These are phyloP conservation scores for Aphelenchoides fujianensis DNA, from an alignment of 1,140 invertebrate genomes.

Conservation along the genomic window DNA sequence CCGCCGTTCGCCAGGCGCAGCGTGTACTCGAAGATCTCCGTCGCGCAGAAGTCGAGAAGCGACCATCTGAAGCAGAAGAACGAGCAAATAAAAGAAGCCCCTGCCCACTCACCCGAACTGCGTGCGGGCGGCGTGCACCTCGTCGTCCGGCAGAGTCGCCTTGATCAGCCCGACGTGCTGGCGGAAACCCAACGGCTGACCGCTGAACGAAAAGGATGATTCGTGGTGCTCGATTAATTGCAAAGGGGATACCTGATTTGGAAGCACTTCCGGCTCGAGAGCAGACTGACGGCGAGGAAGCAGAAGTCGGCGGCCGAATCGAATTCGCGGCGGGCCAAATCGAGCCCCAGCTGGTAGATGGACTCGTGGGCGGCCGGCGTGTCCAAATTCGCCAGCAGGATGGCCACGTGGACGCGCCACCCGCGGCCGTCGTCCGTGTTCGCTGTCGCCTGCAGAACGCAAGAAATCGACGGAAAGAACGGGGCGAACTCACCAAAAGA, in stretches of 20 bases:
- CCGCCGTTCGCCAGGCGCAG: conserved; percentile 22
- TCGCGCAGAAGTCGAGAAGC: conserved; percentile 46
- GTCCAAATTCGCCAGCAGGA: conserved; percentile 48
- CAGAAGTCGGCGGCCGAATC: conserved; percentile 53
- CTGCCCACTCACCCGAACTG: conserved; percentile 32
- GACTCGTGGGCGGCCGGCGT: conserved; percentile 44
- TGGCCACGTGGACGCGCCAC: conserved; percentile 50
- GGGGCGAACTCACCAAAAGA: too few relatives aligned
- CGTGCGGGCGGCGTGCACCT: conserved; percentile 28
- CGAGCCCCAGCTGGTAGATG: conserved; percentile 48
- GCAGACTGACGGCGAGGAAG: conserved; percentile 50
- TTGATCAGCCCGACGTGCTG: conserved; percentile 39
- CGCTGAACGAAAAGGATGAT: conserved; percentile 17
- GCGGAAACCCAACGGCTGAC: conserved; percentile 19
- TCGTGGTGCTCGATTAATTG: neutral
- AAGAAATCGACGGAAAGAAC: too few relatives aligned
- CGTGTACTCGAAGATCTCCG: conserved; percentile 47
- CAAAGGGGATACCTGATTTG: neutral
- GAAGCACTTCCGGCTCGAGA: conserved; percentile 43
- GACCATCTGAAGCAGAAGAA: conserved; percentile 46
- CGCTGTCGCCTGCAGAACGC: conserved; percentile 35
- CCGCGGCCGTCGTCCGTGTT: conserved; percentile 38
- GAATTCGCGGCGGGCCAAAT: conserved; percentile 47
- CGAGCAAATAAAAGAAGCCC: neutral
- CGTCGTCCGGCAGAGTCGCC: conserved; percentile 46